Evolutionary conservation across 2,888 invertebrate species (phyloP).

Genomic region (Barypeithes pellucidus): DNA sequence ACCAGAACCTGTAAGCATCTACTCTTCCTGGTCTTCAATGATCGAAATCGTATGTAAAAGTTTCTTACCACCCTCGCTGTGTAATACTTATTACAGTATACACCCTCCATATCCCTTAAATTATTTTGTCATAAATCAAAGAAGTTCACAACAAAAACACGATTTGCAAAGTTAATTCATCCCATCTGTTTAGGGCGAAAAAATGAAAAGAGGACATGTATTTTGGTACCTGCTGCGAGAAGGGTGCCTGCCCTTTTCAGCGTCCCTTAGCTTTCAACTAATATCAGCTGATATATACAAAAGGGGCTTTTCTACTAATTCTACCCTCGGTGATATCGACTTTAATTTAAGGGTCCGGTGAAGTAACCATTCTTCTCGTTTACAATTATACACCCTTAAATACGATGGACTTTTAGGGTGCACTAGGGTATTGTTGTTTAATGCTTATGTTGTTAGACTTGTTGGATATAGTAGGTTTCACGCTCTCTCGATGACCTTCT

Average conservation of each 20-base stretch:
- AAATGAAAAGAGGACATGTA: slow-evolving; percentile 41
- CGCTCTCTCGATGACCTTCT: background rate
- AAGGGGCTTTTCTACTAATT: slow-evolving; percentile 58
- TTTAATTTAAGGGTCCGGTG: slow-evolving; percentile 59
- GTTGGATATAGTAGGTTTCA: slow-evolving; percentile 1
- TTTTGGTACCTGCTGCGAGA: slow-evolving; percentile 42
- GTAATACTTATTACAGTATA: too few species aligned
- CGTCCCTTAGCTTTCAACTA: slow-evolving; percentile 17
- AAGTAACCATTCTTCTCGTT: slow-evolving; percentile 13
- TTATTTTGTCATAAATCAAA: slow-evolving; percentile 31
- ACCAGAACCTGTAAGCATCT: too few species aligned
- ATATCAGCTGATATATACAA: slow-evolving; percentile 42
- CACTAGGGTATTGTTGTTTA: background rate
- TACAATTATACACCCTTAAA: slow-evolving; percentile 17
- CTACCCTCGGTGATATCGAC: slow-evolving; percentile 62
- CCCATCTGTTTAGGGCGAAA: slow-evolving; percentile 34
- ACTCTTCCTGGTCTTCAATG: too few species aligned
- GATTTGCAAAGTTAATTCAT: slow-evolving; percentile 34
- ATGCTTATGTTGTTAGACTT: slow-evolving; percentile 3
- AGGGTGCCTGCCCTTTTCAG: slow-evolving; percentile 36
- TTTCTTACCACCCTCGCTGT: too few species aligned
- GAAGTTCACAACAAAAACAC: slow-evolving; percentile 28
- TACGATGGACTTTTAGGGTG: slow-evolving; percentile 6
- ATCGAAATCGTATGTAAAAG: too few species aligned
- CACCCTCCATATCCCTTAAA: background rate